Evolutionary conservation across 2,888 invertebrate species (phyloP).

Genomic region (Clostera curtula): DNA sequence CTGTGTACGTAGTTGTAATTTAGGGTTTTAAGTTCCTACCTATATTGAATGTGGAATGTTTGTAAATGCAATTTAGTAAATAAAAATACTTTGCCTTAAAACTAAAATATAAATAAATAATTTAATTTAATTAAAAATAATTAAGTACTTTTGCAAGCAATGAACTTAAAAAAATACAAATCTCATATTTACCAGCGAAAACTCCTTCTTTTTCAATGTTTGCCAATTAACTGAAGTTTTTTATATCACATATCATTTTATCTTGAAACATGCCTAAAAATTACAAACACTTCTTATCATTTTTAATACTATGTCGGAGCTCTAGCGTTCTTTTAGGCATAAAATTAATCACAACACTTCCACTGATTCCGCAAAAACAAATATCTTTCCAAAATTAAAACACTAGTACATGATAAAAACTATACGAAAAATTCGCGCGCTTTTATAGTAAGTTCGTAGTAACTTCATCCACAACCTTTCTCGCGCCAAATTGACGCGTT

Average conservation of each 20-base stretch:
- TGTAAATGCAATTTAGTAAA: too few species aligned
- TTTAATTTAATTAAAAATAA: too few species aligned
- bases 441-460: slow-evolving; percentile 27
- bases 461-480: slow-evolving; percentile 50
- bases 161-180: too few species aligned
- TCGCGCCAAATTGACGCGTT: slow-evolving; percentile 71
- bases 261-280: slow-evolving; percentile 44
- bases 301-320: slow-evolving; percentile 23
- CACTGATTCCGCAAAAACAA: slow-evolving; percentile 3
- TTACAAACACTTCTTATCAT: slow-evolving; percentile 53
- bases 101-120: too few species aligned
- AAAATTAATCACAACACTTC: slow-evolving; percentile 12
- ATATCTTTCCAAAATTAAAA: slow-evolving; percentile 1
- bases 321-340: slow-evolving; percentile 8
- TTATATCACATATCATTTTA: slow-evolving; percentile 39
- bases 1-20: too few species aligned
- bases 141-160: too few species aligned
- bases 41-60: too few species aligned
- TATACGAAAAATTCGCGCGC: slow-evolving; percentile 42
- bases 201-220: slow-evolving; percentile 23
- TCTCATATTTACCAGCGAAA: too few species aligned
- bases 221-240: slow-evolving; percentile 32
- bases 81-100: too few species aligned
- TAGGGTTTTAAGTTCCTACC: too few species aligned
- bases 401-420: slow-evolving; percentile 5